Base-by-base conservation (phyloP, 2,888 invertebrate species). In the Smittia sp. region DNA sequence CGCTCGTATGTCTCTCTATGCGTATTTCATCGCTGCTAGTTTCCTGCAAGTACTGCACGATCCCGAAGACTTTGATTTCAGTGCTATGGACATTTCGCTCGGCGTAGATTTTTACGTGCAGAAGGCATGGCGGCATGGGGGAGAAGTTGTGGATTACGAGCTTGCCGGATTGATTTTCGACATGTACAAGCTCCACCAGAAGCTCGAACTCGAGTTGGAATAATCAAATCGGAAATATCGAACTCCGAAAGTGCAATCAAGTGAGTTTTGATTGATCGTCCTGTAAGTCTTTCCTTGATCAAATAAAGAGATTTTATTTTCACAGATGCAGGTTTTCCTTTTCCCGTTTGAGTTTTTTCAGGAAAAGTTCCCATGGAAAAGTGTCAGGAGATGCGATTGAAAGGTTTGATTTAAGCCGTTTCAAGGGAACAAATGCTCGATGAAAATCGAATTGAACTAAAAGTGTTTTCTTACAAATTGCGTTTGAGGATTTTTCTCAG, bases 81-180 rank as follows among this genome's bases (percentile, higher is more conserved):
- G 22, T 6, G 20, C 9, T 13, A 4, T 22, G 4, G 65, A 65
- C 15, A 13, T n/a, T 1, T 62, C 22, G 1, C 9, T 38, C 22
- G 62, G 62, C 7, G n/a, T 39, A 22, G 72, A 58, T 4, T 72
- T 38, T 20, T 62, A 38, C 15, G 15, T 72, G 13, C 38, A 72
- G 58, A 38, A 62, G 62, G 38, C 74, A 0, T 38, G 77, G 75
- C 73, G 32, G 0, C 75, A 77, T 15, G 82, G 82, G 1, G 82
- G 82, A 0, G 80, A 80, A 27, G 54, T 75, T 1, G 78, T 79
- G 0, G 78, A 82, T 75, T 77, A 76, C 0, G 82, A 82, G 74
- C 39, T 81, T 32, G 77, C 81, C 0, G 77, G 79, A 65, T 79
- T 81, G 73, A 65, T 79, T 0, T 78, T 74, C 70, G 80, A 82